A percentile compares a stretch with the other conserved stretches of the same genome.
Conservation (phyloP, 23 tunicate species). For the Clavelina lepadiformis region DNA sequence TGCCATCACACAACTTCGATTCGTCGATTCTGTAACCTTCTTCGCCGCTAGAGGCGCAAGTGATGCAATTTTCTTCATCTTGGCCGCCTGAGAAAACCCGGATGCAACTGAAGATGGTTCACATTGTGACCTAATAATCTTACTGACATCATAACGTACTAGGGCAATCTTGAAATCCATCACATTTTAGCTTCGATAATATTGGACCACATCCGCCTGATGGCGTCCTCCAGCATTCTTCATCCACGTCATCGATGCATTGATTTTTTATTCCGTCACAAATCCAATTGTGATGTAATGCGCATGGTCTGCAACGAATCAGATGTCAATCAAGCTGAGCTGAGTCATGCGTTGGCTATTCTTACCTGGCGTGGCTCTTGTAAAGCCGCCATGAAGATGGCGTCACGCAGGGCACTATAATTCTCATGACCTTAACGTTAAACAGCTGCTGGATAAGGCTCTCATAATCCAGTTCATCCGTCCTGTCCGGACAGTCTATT, state of each 20-base stretch:
- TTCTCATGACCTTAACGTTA: too few relatives aligned
- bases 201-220: not conserved
- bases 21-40: not conserved
- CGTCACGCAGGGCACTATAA: too few relatives aligned
- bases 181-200: not conserved
- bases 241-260: not conserved
- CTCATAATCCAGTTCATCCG: conserved; percentile 6
- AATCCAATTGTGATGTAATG: not conserved
- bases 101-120: not conserved
- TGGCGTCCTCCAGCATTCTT: not conserved
- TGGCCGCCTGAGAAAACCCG: not conserved
- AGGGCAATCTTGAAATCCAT: not conserved
- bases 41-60: not conserved
- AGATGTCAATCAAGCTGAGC: too few relatives aligned
- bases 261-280: not conserved
- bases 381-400: too few relatives aligned
- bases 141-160: not conserved
- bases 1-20: not conserved
- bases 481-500: conserved; percentile 8
- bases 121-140: not conserved
- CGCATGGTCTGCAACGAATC: not conserved
- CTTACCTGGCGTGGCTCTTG: too few relatives aligned
- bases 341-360: too few relatives aligned
- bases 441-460: too few relatives aligned
- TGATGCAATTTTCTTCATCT: not conserved